Percentiles rank a stretch among this genome's conserved stretches.
These are phyloP conservation scores for Oreochromis grahami DNA, from an alignment of 2,797 vertebrate genomes.

Conservation along the genomic window DNA sequence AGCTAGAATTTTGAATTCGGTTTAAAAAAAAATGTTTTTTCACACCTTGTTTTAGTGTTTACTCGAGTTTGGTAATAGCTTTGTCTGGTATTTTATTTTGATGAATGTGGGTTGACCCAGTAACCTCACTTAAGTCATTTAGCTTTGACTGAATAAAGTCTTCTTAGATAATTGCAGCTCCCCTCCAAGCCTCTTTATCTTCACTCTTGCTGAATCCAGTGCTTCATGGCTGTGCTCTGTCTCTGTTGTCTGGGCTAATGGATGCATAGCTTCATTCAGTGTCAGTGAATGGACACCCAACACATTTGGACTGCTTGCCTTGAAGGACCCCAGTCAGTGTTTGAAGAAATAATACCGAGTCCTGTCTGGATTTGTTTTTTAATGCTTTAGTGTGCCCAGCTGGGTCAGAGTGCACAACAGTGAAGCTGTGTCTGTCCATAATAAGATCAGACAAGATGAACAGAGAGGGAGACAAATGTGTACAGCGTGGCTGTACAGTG, in stretches of 20 bases:
- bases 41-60: not conserved
- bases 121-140: not conserved
- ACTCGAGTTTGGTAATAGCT: not conserved
- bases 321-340: slow-evolving; percentile 5
- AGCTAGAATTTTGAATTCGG: too few relatives aligned
- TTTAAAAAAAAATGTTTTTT: not conserved
- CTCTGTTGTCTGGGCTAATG: slow-evolving; percentile 4
- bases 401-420: slow-evolving; percentile 16
- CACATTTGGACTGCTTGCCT: not conserved
- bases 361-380: slow-evolving; percentile 10
- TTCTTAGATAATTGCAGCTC: not conserved
- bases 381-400: slow-evolving; percentile 20
- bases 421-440: slow-evolving; percentile 24
- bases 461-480: not conserved
- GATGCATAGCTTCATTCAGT: slow-evolving; percentile 8
- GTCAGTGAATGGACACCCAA: slow-evolving; percentile 20
- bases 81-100: not conserved
- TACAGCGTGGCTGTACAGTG: not conserved
- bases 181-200: not conserved
- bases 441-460: slow-evolving; percentile 12
- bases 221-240: not conserved
- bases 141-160: not conserved
- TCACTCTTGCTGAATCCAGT: not conserved
- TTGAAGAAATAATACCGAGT: slow-evolving; percentile 11
- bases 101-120: not conserved